phyloP scores from a whole-genome alignment of 2,888 invertebrate species.

The Protodeltote pygarga region DNA sequence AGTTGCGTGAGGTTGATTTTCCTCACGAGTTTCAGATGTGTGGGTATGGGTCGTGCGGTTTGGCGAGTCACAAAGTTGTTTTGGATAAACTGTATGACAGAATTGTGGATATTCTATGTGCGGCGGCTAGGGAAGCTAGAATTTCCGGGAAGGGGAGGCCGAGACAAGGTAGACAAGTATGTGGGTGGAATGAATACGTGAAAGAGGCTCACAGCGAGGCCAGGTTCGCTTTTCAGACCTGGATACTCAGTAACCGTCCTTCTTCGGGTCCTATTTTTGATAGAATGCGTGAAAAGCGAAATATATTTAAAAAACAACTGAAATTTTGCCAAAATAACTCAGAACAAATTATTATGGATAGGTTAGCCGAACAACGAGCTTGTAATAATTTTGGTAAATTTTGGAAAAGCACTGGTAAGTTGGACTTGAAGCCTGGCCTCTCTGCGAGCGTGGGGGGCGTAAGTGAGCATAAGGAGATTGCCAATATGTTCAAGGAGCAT shows the following conservation, averaged over 20 bases:
- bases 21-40: slow-evolving; percentile 3
- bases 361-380: slow-evolving; percentile 1
- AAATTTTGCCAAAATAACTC: slow-evolving; percentile 2
- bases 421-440: slow-evolving; percentile 2
- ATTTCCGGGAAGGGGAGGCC: too few relatives aligned
- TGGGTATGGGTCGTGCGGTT: not conserved
- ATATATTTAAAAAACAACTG: not conserved
- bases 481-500: slow-evolving; percentile 10
- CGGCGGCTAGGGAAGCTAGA: slow-evolving; percentile 1
- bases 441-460: not conserved
- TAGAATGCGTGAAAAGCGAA: not conserved
- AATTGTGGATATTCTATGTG: slow-evolving; percentile 2
- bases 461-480: not conserved
- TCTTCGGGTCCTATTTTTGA: not conserved
- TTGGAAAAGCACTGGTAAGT: slow-evolving; percentile 1
- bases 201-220: too few relatives aligned
- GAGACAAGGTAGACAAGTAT: not conserved
- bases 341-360: slow-evolving; percentile 1
- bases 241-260: not conserved
- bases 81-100: slow-evolving; percentile 3
- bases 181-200: slow-evolving; percentile 1
- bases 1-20: slow-evolving; percentile 4
- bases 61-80: slow-evolving; percentile 3
- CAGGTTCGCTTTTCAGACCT: not conserved
- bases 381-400: slow-evolving; percentile 5